phyloP scores from a whole-genome alignment of 2,888 invertebrate species.

The Harpagoxenus sublaevis region DNA sequence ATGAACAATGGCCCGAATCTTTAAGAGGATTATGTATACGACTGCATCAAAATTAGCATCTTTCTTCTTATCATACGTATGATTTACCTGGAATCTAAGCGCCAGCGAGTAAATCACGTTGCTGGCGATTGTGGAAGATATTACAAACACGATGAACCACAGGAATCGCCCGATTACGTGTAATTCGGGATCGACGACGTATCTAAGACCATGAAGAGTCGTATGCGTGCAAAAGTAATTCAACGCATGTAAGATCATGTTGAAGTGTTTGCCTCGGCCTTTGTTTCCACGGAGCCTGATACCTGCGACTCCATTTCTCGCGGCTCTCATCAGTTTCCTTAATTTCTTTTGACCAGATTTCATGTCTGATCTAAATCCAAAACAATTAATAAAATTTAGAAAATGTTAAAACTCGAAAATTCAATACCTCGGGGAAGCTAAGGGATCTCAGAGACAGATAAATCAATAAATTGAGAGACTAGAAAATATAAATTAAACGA shows the following conservation, averaged over 20 bases:
- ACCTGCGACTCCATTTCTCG: conserved; percentile 25
- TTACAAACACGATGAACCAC: conserved; percentile 75
- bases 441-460: neutral
- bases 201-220: conserved; percentile 67
- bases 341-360: neutral
- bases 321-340: conserved; percentile 5
- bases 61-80: neutral
- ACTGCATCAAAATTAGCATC: neutral
- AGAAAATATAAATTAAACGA: neutral
- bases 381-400: neutral
- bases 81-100: conserved; percentile 63
- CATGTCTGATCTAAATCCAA: neutral
- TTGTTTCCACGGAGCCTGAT: conserved; percentile 40
- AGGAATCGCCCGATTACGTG: conserved; percentile 71
- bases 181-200: conserved; percentile 65
- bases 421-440: neutral
- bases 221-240: conserved; percentile 62
- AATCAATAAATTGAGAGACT: neutral
- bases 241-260: conserved; percentile 4
- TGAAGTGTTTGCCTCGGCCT: conserved; percentile 34
- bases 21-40: neutral
- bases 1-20: neutral
- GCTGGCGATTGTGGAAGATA: conserved; percentile 70
- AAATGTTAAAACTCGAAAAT: neutral
- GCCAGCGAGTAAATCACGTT: conserved; percentile 62